A percentile compares a stretch with the other conserved stretches of the same genome.
Evolutionary conservation across 2,888 invertebrate species (phyloP).

Genomic region (Zygaena filipendulae): DNA sequence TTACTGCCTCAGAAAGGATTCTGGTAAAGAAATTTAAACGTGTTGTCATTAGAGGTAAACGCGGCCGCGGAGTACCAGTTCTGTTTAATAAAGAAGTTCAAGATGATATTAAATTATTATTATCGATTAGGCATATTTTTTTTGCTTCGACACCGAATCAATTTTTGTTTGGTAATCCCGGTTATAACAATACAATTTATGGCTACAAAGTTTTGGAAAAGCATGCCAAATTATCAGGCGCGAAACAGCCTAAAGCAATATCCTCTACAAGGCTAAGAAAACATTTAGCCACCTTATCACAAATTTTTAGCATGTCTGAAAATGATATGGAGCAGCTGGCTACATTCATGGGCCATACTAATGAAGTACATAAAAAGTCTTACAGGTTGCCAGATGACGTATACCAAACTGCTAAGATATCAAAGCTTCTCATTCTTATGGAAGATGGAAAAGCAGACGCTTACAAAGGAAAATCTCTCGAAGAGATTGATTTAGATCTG

Average conservation of each 20-base stretch:
- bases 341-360: conserved; percentile 21
- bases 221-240: conserved; percentile 17
- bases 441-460: conserved; percentile 23
- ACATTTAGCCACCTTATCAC: conserved; percentile 24
- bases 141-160: conserved; percentile 11
- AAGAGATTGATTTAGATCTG: conserved; percentile 20
- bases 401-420: conserved; percentile 23
- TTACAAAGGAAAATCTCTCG: conserved; percentile 18
- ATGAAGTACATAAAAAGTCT: conserved; percentile 19
- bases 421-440: conserved; percentile 24
- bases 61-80: conserved; percentile 2
- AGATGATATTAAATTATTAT: conserved; percentile 15
- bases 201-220: conserved; percentile 24
- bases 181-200: conserved; percentile 14
- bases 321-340: conserved; percentile 24
- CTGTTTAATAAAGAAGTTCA: conserved; percentile 21
- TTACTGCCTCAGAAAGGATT: conserved; percentile 6
- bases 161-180: conserved; percentile 11
- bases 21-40: conserved; percentile 15
- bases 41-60: conserved; percentile 1
- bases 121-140: conserved; percentile 11
- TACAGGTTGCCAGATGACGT: conserved; percentile 23
- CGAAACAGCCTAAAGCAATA: conserved; percentile 23
- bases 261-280: conserved; percentile 23
- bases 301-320: conserved; percentile 23